Evolutionary conservation across 1,140 invertebrate genomes (phyloP), one percentile per base, ranked within the genome.

Genomic region (Ephestia elutella): DNA sequence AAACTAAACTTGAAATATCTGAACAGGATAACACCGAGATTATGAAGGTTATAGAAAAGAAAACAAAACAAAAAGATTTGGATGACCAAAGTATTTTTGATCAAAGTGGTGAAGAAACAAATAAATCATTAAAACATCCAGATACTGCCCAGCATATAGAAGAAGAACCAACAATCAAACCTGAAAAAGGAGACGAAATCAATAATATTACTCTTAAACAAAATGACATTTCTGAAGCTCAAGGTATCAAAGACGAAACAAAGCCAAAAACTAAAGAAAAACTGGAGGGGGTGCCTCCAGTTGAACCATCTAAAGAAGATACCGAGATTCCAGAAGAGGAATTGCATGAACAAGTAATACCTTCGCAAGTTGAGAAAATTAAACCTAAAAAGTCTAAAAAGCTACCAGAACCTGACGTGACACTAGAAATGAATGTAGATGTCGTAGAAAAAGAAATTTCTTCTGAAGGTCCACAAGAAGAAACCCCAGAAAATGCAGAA

Each of bases 261-360:
- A 10, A 10, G 30, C 21, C 21, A 56, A 49, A 49, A 56, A 25
- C 0, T 21, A 30, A 57, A 54, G 55, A 51, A 50, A 61, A 56
- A 32, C 4, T 5, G 9, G 9, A 32, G 30, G 8, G 8, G 25
- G 8, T 8, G 8, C 8, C 25, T 28, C 3, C 25, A n/a, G n/a
- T n/a, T n/a, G n/a, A n/a, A n/a, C n/a, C n/a, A n/a, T n/a, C n/a
- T n/a, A 32, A 32, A 32, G 30, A 32, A 10, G 9, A 32, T 25
- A 7, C 30, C 1, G 30, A 32, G 7, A 32, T 32, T 32, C 11
- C 30, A 32, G 9, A 32, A 11, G 11, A 28, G 8, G 25, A 32
- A 32, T 10, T 11, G 9, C 30, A 11, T 32, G 4, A 32, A 32
- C 3, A 5, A 7, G 3, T 11, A 1, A 10, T 10, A 32, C 30